A percentile compares a stretch with the other conserved stretches of the same genome.
These are phyloP conservation scores for Scleropages formosus DNA, from an alignment of 2,797 vertebrate species.

Conservation along the genomic window DNA sequence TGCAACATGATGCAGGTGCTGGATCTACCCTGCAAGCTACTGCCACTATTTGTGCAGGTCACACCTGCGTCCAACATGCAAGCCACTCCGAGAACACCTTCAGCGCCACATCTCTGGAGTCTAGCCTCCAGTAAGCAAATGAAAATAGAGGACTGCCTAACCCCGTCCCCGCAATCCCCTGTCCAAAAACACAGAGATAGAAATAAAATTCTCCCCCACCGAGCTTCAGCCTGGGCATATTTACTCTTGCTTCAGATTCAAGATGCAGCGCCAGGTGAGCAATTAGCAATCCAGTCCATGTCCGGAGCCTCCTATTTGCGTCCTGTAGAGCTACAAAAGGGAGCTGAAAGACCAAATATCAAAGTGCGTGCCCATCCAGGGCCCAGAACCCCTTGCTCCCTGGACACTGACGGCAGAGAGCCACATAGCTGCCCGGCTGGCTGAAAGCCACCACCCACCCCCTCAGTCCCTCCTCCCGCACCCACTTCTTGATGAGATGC, in stretches of 20 bases:
- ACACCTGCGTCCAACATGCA: background rate
- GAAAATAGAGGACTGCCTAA: background rate
- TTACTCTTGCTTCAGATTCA: no score
- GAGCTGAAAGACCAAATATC: background rate
- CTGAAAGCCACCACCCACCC: background rate
- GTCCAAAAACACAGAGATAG: background rate
- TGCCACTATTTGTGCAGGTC: no score
- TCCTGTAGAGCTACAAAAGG: background rate
- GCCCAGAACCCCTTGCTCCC: no score
- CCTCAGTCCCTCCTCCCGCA: no score
- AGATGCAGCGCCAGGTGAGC: background rate
- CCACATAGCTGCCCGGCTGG: background rate
- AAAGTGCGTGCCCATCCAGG: background rate
- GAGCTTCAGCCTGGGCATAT: background rate
- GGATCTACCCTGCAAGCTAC: no score
- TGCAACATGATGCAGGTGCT: no score
- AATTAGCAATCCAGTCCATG: background rate
- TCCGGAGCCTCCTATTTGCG: background rate
- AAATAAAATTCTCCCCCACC: background rate
- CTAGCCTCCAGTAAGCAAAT: background rate
- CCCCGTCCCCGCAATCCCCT: background rate
- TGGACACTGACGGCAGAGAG: no score
- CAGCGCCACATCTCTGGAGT: background rate
- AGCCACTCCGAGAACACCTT: background rate
- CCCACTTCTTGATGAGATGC: background rate